These are phyloP conservation scores for Ailuropoda melanoleuca DNA, from an alignment of 2,113 vertebrate genomes.

Conservation along the genomic window DNA sequence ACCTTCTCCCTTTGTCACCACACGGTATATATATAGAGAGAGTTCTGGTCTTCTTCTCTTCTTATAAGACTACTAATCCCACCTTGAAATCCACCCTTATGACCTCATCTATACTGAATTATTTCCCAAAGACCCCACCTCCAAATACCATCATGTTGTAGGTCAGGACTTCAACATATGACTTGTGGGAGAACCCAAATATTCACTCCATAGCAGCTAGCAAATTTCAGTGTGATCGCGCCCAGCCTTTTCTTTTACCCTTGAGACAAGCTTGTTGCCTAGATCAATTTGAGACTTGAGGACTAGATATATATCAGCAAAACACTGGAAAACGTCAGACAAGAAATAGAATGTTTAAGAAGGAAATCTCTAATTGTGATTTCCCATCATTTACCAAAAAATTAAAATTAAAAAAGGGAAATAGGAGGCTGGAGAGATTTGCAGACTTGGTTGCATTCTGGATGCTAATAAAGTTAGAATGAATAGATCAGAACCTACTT, in stretches of 20 bases:
- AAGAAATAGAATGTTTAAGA: background rate
- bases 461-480: background rate
- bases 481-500: background rate
- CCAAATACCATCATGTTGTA: background rate
- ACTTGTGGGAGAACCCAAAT: background rate
- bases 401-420: background rate
- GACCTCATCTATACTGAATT: background rate
- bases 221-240: background rate
- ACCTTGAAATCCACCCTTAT: background rate
- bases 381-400: background rate
- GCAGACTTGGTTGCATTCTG: background rate
- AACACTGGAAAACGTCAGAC: background rate
- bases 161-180: background rate
- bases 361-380: conserved; percentile 10
- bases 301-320: background rate
- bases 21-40: background rate
- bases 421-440: background rate
- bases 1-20: background rate
- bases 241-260: background rate
- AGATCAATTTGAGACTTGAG: background rate
- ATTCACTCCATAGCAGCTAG: background rate
- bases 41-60: background rate
- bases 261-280: background rate
- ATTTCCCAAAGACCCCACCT: background rate
- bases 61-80: background rate